Evolutionary conservation across 1,140 invertebrate species (phyloP).

Genomic region (Eupristina koningsbergeri): DNA sequence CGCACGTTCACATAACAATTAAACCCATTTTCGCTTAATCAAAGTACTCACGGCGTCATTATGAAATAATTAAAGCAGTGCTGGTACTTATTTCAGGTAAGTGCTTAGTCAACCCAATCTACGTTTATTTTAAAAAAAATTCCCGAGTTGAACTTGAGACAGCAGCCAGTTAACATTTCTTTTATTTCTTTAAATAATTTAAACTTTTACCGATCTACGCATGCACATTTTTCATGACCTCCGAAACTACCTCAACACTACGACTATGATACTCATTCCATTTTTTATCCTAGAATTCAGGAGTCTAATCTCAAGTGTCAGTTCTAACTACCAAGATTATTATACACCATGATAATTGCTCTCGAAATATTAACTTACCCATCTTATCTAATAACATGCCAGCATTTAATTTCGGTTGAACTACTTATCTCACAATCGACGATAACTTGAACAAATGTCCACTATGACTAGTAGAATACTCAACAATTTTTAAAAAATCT

Average conservation of each 20-base stretch:
- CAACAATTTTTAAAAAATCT: no score
- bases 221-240: no score
- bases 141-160: neutral
- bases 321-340: constrained; percentile 37
- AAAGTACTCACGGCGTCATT: neutral
- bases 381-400: no score
- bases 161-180: neutral
- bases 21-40: constrained; percentile 19
- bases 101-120: neutral
- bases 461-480: no score
- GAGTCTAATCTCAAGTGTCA: constrained; percentile 25
- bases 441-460: no score
- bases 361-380: no score
- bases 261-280: neutral
- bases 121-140: neutral
- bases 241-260: neutral
- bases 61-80: neutral
- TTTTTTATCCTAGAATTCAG: neutral
- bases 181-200: neutral
- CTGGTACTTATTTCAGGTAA: neutral
- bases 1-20: neutral
- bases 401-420: no score
- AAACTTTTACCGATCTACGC: neutral
- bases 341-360: constrained; percentile 37
- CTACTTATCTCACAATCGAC: no score